phyloP scores from a whole-genome alignment of 2,888 invertebrate genomes.

The Phyllotreta striolata region DNA sequence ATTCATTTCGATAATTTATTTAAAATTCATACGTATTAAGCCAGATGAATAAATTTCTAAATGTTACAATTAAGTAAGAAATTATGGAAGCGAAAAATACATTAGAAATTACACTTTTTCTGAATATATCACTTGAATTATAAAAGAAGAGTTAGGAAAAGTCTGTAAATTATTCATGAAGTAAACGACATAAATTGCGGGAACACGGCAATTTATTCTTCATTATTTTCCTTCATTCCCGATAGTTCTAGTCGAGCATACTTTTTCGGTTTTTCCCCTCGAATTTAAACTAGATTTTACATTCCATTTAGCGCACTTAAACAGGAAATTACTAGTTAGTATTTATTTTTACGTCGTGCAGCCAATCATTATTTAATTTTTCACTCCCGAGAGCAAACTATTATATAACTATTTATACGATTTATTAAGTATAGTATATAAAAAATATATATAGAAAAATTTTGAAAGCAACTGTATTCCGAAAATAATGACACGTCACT shows the following conservation, averaged over 20 bases:
- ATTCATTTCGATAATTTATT: no score
- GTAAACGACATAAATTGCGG: slow-evolving; percentile 54
- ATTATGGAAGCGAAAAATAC: not conserved
- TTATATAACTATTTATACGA: no score
- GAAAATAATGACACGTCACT: slow-evolving; percentile 7
- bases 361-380: no score
- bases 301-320: no score
- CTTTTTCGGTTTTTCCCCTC: no score
- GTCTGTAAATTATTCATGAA: slow-evolving; percentile 53
- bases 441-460: slow-evolving; percentile 12
- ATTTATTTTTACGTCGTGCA: no score
- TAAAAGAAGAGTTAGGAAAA: slow-evolving; percentile 23
- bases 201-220: slow-evolving; percentile 52
- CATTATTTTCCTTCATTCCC: slow-evolving; percentile 47
- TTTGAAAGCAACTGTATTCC: slow-evolving; percentile 9
- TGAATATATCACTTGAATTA: slow-evolving; percentile 2
- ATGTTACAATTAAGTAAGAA: not conserved
- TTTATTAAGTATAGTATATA: no score
- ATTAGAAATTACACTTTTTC: slow-evolving; percentile 8
- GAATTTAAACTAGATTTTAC: no score
- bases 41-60: no score
- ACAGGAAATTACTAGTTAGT: no score
- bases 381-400: no score
- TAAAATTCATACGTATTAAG: no score
- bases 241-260: slow-evolving; percentile 4